Conservation (phyloP, 2,888 invertebrate species). For the Drosophila differens region DNA sequence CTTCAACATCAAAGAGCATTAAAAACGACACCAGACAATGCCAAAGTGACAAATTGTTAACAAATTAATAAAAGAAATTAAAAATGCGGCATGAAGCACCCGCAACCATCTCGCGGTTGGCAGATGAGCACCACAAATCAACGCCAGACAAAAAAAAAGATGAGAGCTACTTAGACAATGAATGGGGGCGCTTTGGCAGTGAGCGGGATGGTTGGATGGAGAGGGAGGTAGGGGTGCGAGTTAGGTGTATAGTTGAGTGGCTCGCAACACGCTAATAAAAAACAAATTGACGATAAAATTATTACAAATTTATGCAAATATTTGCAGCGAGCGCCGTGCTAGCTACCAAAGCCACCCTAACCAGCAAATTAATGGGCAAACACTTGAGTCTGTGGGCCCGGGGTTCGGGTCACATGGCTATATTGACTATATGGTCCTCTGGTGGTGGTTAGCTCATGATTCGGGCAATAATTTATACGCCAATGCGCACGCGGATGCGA, state of each 20-base stretch:
- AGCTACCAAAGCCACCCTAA: conserved; percentile 46
- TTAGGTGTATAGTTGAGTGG: conserved; percentile 52
- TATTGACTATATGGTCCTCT: conserved; percentile 14
- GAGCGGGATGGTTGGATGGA: not conserved
- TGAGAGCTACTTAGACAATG: conserved; percentile 42
- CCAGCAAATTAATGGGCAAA: conserved; percentile 76
- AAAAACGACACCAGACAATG: conserved; percentile 39
- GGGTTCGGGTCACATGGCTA: conserved; percentile 54
- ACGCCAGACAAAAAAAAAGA: conserved; percentile 46
- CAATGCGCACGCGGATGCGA: conserved; percentile 72
- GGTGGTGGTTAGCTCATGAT: conserved; percentile 65
- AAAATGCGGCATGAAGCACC: conserved; percentile 37
- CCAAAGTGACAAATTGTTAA: conserved; percentile 74
- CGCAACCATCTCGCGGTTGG: conserved; percentile 35
- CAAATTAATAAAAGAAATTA: conserved; percentile 72
- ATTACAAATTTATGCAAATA: conserved; percentile 85
- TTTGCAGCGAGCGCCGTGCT: conserved; percentile 59
- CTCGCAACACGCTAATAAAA: conserved; percentile 82
- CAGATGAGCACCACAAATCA: conserved; percentile 71
- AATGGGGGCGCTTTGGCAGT: conserved; percentile 14
- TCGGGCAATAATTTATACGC: conserved; percentile 78
- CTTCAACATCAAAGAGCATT: conserved; percentile 46
- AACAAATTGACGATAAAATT: conserved; percentile 83
- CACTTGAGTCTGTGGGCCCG: conserved; percentile 60
- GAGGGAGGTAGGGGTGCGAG: conserved; percentile 8